Conservation (phyloP, 2,888 invertebrate genomes). For the Scaptomyza caliginosa region DNA sequence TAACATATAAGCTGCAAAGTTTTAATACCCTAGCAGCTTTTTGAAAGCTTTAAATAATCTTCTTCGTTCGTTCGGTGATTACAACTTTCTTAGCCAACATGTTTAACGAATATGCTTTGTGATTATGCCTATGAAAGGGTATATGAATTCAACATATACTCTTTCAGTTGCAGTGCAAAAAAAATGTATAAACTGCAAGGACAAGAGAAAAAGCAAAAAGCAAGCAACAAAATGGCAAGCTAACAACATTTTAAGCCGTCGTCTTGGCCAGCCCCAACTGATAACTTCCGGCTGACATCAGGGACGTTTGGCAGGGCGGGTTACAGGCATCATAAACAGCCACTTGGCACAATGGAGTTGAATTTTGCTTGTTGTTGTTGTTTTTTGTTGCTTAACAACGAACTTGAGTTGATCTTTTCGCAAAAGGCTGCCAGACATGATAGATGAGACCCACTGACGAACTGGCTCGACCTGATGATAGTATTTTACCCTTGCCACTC, state of each 20-base stretch:
- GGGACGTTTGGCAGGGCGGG: not conserved
- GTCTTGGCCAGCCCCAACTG: conserved; percentile 57
- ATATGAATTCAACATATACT: conserved; percentile 10
- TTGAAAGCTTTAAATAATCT: too few relatives aligned
- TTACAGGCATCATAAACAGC: conserved; percentile 52
- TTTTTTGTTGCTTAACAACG: conserved; percentile 12
- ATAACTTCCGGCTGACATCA: conserved; percentile 62
- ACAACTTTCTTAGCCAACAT: too few relatives aligned
- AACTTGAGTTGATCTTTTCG: conserved; percentile 44
- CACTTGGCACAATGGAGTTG: conserved; percentile 56
- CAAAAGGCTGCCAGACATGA: conserved; percentile 57
- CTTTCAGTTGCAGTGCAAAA: conserved; percentile 16
- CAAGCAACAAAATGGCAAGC: conserved; percentile 42
- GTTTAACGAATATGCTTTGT: not conserved
- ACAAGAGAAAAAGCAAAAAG: not conserved
- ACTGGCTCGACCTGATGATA: conserved; percentile 32
- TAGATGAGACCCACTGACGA: conserved; percentile 59
- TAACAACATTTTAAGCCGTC: conserved; percentile 61
- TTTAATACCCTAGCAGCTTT: not conserved
- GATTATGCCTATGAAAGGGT: not conserved
- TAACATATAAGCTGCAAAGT: not conserved
- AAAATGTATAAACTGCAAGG: conserved; percentile 22
- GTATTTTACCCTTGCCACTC: not conserved
- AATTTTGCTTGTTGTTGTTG: conserved; percentile 5
- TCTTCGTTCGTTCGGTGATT: too few relatives aligned